Evolutionary conservation across 1,140 invertebrate genomes (phyloP).

Genomic region (Magallana gigas): DNA sequence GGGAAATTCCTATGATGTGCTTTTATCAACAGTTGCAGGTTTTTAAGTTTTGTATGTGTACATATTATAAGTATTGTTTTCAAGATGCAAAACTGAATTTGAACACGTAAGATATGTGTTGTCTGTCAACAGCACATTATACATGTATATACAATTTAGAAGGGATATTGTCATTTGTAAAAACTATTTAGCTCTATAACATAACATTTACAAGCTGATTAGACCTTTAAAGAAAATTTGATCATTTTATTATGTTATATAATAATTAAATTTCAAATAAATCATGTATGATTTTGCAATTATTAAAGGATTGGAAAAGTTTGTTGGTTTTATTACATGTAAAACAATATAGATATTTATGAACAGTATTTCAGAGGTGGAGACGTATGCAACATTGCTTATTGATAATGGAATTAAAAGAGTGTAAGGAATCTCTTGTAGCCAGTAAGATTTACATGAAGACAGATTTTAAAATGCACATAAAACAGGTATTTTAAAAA

Average conservation of each 20-base stretch:
- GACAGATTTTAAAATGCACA: conserved; percentile 38
- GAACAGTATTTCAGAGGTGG: not conserved
- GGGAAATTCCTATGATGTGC: not conserved
- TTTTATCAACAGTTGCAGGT: not conserved
- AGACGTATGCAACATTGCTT: conserved; percentile 4
- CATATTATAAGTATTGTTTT: not conserved
- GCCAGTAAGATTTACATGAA: conserved; percentile 23
- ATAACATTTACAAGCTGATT: too few relatives aligned
- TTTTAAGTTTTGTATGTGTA: not conserved
- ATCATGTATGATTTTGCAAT: not conserved
- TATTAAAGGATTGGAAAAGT: not conserved
- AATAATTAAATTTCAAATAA: too few relatives aligned
- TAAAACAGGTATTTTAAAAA: conserved; percentile 29
- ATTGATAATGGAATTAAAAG: not conserved
- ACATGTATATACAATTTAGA: too few relatives aligned
- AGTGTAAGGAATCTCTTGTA: conserved; percentile 6
- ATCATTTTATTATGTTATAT: too few relatives aligned
- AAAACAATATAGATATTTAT: too few relatives aligned
- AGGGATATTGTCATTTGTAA: not conserved
- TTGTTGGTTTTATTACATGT: not conserved
- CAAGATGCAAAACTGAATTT: not conserved
- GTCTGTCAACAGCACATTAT: too few relatives aligned
- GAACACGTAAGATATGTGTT: not conserved
- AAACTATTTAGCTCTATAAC: not conserved
- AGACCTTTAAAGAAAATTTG: too few relatives aligned